A percentile compares a stretch with the other conserved stretches of the same genome.
Conservation (phyloP, 2,113 vertebrate species). For the Brachionichthys hirsutus region DNA sequence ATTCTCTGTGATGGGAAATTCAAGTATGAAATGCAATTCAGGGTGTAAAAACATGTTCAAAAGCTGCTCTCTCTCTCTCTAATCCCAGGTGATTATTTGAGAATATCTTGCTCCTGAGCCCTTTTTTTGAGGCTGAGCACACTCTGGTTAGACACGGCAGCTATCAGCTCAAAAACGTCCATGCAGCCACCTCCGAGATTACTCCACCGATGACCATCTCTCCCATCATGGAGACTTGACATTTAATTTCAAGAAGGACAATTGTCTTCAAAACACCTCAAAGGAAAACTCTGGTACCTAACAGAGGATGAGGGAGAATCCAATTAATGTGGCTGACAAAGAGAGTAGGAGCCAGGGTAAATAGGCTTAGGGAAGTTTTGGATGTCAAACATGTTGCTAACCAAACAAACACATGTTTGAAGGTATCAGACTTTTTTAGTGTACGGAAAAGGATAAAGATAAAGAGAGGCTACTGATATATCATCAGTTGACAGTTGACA, state of each 20-base stretch:
- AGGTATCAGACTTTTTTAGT: too few species aligned
- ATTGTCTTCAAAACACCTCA: slow-evolving; percentile 64
- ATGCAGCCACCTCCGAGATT: slow-evolving; percentile 35
- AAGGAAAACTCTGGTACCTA: slow-evolving; percentile 48
- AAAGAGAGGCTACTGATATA: too few species aligned
- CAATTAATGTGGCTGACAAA: slow-evolving; percentile 28
- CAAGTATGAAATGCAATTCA: slow-evolving; percentile 43
- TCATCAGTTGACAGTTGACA: too few species aligned
- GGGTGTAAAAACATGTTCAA: slow-evolving; percentile 52
- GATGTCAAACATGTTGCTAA: slow-evolving; percentile 1
- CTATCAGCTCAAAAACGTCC: slow-evolving; percentile 58
- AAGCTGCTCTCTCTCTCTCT: slow-evolving; percentile 30
- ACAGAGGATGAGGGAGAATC: slow-evolving; percentile 7
- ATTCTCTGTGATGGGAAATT: slow-evolving; percentile 30
- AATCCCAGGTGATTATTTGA: slow-evolving; percentile 51
- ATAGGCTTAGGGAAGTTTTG: slow-evolving; percentile 17
- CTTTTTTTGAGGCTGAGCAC: slow-evolving; percentile 40
- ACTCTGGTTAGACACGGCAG: slow-evolving; percentile 51
- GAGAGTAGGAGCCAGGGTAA: slow-evolving; percentile 26
- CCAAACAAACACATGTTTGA: too few species aligned
- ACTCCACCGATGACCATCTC: slow-evolving; percentile 62
- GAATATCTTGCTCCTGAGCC: slow-evolving; percentile 44
- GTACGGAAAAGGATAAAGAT: too few species aligned
- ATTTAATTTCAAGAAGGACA: slow-evolving; percentile 70
- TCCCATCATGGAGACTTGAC: slow-evolving; percentile 62